Evolutionary conservation across 2,797 vertebrate species (phyloP).

Genomic region (Crotalus adamanteus): DNA sequence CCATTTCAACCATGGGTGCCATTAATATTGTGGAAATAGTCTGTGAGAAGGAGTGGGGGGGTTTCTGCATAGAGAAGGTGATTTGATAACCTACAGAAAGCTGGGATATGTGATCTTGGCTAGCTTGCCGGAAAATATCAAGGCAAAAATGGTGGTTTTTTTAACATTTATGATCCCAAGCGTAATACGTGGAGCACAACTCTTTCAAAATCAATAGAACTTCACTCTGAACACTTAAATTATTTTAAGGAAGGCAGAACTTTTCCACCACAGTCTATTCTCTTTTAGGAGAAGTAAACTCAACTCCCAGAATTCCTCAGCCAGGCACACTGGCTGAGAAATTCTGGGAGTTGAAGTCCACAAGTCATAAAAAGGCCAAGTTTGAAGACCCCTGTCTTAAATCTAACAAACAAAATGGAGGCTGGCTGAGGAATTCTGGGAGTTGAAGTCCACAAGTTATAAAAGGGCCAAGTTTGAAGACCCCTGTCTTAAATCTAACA

Average conservation of each 20-base stretch:
- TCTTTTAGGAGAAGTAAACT: neutral
- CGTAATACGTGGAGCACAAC: neutral
- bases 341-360: too few species aligned
- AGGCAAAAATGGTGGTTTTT: neutral
- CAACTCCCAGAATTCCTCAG: too few species aligned
- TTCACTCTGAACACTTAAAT: neutral
- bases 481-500: too few species aligned
- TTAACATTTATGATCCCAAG: neutral
- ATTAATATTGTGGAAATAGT: constrained; percentile 19
- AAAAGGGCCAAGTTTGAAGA: too few species aligned
- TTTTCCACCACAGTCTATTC: neutral
- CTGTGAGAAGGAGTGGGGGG: neutral
- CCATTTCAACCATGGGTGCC: neutral
- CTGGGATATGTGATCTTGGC: constrained; percentile 24
- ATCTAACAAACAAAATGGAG: too few species aligned
- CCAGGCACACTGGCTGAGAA: too few species aligned
- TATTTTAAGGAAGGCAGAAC: neutral
- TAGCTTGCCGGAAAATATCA: constrained; percentile 34
- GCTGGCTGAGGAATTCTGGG: too few species aligned
- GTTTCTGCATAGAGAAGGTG: neutral
- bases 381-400: too few species aligned
- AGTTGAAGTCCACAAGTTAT: too few species aligned
- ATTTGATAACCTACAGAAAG: neutral
- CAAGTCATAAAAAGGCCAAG: too few species aligned
- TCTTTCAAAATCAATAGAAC: neutral